Base-by-base conservation (phyloP, 2,113 vertebrate species). In the Hippocampus zosterae region DNA sequence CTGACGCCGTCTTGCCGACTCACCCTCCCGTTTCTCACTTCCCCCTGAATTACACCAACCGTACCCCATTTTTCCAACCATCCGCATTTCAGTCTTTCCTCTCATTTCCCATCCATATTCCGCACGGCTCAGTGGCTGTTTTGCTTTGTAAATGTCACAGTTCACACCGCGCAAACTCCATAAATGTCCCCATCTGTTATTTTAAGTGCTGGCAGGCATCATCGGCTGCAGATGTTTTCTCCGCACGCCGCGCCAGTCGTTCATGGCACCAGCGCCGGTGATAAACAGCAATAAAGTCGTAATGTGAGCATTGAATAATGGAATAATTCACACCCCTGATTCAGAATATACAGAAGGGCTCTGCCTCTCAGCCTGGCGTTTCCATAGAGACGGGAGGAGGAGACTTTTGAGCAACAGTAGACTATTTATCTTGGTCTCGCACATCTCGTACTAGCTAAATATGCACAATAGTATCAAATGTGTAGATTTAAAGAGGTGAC, bases 301-400 rank as follows among this genome's bases (percentile, higher is more conserved):
- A 42, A 65, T 65, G 63, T 46, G 63, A 48, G 63, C 63, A 4
- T 27, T 65, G 42, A 65, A 65, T 46, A 65, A 64, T 11, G 40
- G 40, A 64, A 65, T 65, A 46, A 65, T 48, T 65, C 63, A 46
- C 63, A 65, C 41, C 23, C 62, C n/a, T 27, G 42, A 65, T 65
- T 65, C 63, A 46, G 63, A 46, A 65, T 65, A 46, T 46, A 37
- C 33, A 65, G 41, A 65, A 44, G 41, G n/a, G 63, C 42, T 65
- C 63, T 46, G 23, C 63, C n/a, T 46, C 63, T 44, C 12, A 18
- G 41, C 41, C 63, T 65, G 12, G 63, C 41, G 63, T 65, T 65
- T 65, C 63, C 63, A 65, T 65, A 42, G 63, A 65, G 63, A 65
- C n/a, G 63, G 63, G 41, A 65, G 42, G 63, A 46, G 63, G 63